phyloP scores from a whole-genome alignment of 2,888 invertebrate genomes.

The Ligdia adustata region DNA sequence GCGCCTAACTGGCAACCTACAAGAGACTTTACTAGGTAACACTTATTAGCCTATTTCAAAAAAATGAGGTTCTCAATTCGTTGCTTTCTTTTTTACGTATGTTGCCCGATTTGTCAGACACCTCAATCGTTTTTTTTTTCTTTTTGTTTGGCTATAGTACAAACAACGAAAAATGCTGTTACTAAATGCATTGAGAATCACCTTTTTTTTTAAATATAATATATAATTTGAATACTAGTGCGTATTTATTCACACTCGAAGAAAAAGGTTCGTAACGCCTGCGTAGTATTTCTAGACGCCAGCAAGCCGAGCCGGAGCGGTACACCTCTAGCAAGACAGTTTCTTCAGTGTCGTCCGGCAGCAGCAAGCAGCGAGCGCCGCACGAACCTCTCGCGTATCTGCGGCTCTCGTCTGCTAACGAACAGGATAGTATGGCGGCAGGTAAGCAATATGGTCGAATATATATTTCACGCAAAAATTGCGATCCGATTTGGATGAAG shows the following conservation, averaged over 20 bases:
- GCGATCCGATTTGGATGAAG: no score
- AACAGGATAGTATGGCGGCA: constrained; percentile 72
- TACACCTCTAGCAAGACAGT: constrained; percentile 67
- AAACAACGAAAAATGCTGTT: no score
- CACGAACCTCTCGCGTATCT: constrained; percentile 66
- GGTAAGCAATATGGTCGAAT: constrained; percentile 53
- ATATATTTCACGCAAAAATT: background rate
- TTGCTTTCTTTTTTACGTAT: no score
- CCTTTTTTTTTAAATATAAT: no score
- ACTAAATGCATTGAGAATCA: no score
- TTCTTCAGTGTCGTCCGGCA: constrained; percentile 62
- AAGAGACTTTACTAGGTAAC: constrained; percentile 76
- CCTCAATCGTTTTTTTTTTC: no score
- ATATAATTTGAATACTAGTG: no score
- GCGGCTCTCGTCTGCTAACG: constrained; percentile 71
- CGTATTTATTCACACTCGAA: no score
- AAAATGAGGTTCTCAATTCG: no score
- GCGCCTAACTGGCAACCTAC: constrained; percentile 74
- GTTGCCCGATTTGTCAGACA: no score
- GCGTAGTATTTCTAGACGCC: constrained; percentile 54
- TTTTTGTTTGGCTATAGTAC: no score
- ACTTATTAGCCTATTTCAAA: no score
- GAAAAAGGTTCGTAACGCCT: constrained; percentile 1
- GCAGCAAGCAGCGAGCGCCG: constrained; percentile 65
- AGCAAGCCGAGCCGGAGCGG: constrained; percentile 79